Base-by-base conservation (phyloP, 2,113 vertebrate species). In the Drymodes brunneopygia region DNA sequence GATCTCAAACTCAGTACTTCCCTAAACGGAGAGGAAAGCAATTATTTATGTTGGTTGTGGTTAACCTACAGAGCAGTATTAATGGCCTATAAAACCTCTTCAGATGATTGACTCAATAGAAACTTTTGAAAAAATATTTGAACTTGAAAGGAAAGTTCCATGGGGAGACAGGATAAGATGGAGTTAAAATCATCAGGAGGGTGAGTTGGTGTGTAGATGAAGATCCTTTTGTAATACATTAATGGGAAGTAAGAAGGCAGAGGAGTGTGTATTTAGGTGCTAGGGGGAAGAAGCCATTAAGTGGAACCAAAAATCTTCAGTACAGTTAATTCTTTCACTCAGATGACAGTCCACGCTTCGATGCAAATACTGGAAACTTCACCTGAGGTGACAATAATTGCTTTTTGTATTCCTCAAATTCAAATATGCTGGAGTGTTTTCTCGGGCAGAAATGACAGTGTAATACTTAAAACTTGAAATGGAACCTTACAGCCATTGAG, bases 381-480 rank as follows among this genome's bases (percentile, higher is more conserved):
- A 72, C 45, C 65, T 72, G 50, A 82, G 53, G 50, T 87, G 58
- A 66, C 86, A 82, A 31, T 61, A 92, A 50, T 48, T 93, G 62
- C 50, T 61, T 71, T 85, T 57, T 69, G 36, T 79, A 7, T 86
- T 82, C n/a, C 47, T 80, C 74, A 57, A 61, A 54, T 82, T 80
- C 47, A 80, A 69, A 83, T 57, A 48, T 6, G 11, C 65, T 75
- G 42, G 22, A 81, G n/a, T 56, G n/a, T 51, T 85, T 83, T 87
- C 88, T 69, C 45, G 78, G 57, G 45, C 53, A 62, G 31, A 62
- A 85, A 20, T 40, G 19, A 9, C 18, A 31, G 23, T 17, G 31
- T 81, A 88, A 89, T 51, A 74, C 85, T 90, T 93, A 58, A 87
- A 97, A 94, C 53, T 91, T 56, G 50, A 86, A 87, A 88, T 50